Evolutionary conservation across 2,888 invertebrate genomes (phyloP).

Genomic region (Mystacides longicornis): DNA sequence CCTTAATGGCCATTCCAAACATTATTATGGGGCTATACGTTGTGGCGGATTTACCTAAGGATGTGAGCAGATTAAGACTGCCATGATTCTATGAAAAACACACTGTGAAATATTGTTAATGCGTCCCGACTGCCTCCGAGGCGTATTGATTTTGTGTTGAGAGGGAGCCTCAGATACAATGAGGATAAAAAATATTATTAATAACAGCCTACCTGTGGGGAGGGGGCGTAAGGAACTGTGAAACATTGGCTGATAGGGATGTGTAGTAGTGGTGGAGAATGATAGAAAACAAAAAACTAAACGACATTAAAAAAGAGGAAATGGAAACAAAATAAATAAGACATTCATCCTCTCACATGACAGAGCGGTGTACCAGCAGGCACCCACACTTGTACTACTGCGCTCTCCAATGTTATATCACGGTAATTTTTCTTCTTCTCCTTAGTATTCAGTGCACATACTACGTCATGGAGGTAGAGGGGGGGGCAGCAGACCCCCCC

Average conservation of each 20-base stretch:
- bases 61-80: conserved; percentile 16
- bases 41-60: conserved; percentile 17
- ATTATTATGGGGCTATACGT: conserved; percentile 14
- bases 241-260: too few relatives aligned
- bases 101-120: conserved; percentile 10
- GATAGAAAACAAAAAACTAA: neutral
- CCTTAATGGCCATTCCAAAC: conserved; percentile 23
- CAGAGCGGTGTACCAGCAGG: conserved; percentile 29
- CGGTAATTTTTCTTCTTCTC: conserved; percentile 40
- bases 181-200: too few relatives aligned
- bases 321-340: conserved; percentile 22
- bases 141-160: conserved; percentile 3
- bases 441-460: conserved; percentile 39
- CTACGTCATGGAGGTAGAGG: conserved; percentile 3
- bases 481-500: conserved; percentile 11
- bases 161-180: too few relatives aligned
- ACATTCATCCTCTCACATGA: conserved; percentile 25
- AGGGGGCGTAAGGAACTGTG: too few relatives aligned
- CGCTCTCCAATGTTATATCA: conserved; percentile 31
- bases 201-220: too few relatives aligned
- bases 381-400: neutral
- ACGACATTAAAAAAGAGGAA: conserved; percentile 1
- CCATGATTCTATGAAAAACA: conserved; percentile 12
- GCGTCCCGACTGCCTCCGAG: neutral
- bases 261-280: too few relatives aligned